Base-by-base conservation (phyloP, 35 echinoderm and acorn worm genomes). In the Ophioderma brevispina region DNA sequence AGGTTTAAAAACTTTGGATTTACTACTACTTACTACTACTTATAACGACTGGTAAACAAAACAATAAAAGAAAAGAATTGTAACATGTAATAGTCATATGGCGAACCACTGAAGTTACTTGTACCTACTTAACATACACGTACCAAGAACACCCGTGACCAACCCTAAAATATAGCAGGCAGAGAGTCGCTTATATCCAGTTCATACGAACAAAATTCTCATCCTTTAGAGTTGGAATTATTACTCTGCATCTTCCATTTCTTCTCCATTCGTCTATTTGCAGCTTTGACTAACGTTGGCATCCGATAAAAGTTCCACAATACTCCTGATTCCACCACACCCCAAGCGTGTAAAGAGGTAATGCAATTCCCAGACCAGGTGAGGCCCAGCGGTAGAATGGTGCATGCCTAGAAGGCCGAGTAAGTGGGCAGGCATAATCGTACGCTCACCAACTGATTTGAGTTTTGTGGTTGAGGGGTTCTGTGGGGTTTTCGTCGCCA, bases 331-430 rank as follows among this genome's bases (percentile, higher is more conserved):
- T 76, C 92, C 92, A 49, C 38, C 64, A 15, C 81, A 84, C 32
- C 92, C 92, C 2, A 85, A 38, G 36, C 30, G 30, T 31, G 87
- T 94, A 46, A 85, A 94, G 34, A 85, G 35, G 77, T 94, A 94
- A 55, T n/a, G 85, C 42, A 21, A 94, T 35, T 81, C 92, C 92
- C 32, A 94, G 85, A 21, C 87, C 87, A 23, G 80, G 82, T 8
- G 87, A 63, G 23, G n/a, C n/a, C n/a, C 87, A 75, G 4, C 90
- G 81, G 76, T 94, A 94, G 84, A 94, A 94, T 94, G 92, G 78
- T 94, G 92, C 3, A 90, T 59, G 50, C 92, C 92, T 34, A 92
- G 82, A 42, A 92, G 76, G 14, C 90, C 90, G 3, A 92, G 82
- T 0, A 86, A 76, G n/a, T 64, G 81, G 36, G 86, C 14, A 39